A percentile compares a stretch with the other conserved stretches of the same genome.
Conservation (phyloP, 2,113 vertebrate genomes). For the Xenotilapia caudafasciata region DNA sequence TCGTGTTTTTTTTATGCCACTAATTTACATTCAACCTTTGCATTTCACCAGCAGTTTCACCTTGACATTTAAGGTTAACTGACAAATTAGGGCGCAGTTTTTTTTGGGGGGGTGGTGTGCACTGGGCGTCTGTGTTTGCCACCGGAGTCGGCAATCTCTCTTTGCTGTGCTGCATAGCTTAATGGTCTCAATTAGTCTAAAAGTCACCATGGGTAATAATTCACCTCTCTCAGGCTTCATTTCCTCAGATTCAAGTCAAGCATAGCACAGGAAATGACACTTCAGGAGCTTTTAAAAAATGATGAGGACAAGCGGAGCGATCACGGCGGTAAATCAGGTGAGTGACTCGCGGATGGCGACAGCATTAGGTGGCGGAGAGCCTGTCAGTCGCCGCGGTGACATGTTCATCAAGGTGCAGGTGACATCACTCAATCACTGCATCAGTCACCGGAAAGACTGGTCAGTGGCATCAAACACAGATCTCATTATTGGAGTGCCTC, state of each 20-base stretch:
- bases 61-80: conserved; percentile 68
- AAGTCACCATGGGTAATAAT: conserved; percentile 65
- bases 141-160: not conserved
- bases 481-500: conserved; percentile 11
- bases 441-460: conserved; percentile 1
- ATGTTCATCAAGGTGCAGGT: conserved; percentile 59
- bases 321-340: conserved; percentile 59
- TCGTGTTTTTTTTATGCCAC: conserved; percentile 34
- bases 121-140: not conserved
- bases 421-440: conserved; percentile 48
- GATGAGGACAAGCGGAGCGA: conserved; percentile 55
- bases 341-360: conserved; percentile 1
- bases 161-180: conserved; percentile 17
- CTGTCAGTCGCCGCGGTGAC: conserved; percentile 35
- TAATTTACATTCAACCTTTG: conserved; percentile 64
- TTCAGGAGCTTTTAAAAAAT: conserved; percentile 68
- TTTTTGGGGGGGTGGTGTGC: not conserved
- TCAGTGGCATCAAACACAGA: conserved; percentile 22
- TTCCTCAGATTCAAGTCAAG: conserved; percentile 62
- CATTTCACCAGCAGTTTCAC: conserved; percentile 43
- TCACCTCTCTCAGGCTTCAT: conserved; percentile 65
- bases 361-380: not conserved
- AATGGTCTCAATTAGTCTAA: conserved; percentile 66
- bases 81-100: conserved; percentile 46
- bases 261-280: conserved; percentile 66